phyloP scores from a whole-genome alignment of 2,113 vertebrate species.

The Rhinogobius similis region DNA sequence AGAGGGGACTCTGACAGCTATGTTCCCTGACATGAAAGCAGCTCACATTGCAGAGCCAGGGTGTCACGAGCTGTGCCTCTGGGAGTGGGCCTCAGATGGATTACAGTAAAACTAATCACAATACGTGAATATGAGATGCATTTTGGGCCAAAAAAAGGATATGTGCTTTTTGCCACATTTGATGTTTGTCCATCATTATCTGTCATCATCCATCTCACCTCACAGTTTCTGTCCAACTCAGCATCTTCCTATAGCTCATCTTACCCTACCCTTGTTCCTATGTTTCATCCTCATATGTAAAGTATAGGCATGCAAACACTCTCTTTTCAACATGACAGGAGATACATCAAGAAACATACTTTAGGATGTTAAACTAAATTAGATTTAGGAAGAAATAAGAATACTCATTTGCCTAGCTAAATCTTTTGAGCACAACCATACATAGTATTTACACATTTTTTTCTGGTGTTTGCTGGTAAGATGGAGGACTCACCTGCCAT shows the following conservation, averaged over 20 bases:
- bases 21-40: constrained; percentile 64
- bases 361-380: too few species aligned
- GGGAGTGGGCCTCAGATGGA: constrained; percentile 61
- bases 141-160: constrained; percentile 29
- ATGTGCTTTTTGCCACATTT: constrained; percentile 50
- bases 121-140: constrained; percentile 68
- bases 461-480: background rate
- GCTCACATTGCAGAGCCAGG: constrained; percentile 58
- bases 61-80: constrained; percentile 60
- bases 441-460: background rate
- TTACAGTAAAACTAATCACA: constrained; percentile 64
- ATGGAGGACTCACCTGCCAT: constrained; percentile 85
- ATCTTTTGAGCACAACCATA: too few species aligned
- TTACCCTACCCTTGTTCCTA: background rate
- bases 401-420: background rate
- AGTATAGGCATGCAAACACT: background rate
- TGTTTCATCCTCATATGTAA: background rate
- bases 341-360: background rate
- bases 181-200: constrained; percentile 56
- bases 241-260: constrained; percentile 12
- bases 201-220: constrained; percentile 46
- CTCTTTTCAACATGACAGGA: background rate
- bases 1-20: constrained; percentile 63
- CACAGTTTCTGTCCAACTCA: constrained; percentile 22
- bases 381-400: background rate